These are phyloP conservation scores for Oscheius sp. DNA, from an alignment of 2,888 invertebrate species.

Conservation along the genomic window DNA sequence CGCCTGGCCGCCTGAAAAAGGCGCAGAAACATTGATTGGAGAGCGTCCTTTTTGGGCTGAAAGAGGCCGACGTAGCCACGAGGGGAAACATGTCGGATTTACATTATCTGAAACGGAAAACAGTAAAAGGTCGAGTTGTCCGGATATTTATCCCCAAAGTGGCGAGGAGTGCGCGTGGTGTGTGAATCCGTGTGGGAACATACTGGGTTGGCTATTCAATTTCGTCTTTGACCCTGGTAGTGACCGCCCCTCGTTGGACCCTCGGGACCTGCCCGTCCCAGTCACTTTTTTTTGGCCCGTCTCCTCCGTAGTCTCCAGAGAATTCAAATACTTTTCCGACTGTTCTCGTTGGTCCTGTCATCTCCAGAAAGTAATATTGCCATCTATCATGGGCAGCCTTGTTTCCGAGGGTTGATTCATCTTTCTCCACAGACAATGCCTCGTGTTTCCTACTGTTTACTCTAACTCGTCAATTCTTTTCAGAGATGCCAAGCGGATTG, in stretches of 20 bases:
- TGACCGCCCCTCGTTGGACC: constrained; percentile 8
- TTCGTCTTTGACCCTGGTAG: constrained; percentile 2
- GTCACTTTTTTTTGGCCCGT: not conserved
- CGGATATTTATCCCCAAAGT: not conserved
- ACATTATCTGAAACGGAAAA: no score
- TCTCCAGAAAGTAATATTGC: no score
- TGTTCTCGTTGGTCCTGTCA: no score
- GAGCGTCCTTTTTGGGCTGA: constrained; percentile 17
- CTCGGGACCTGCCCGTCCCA: constrained; percentile 1
- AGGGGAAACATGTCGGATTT: no score
- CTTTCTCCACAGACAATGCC: not conserved
- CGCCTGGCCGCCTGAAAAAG: constrained; percentile 25
- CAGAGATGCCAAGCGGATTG: constrained; percentile 18
- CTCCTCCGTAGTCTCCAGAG: not conserved
- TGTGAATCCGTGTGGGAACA: constrained; percentile 5
- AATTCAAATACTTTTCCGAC: no score
- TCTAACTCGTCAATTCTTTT: not conserved
- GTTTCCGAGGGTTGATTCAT: not conserved
- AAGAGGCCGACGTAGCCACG: no score
- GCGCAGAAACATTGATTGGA: constrained; percentile 27
- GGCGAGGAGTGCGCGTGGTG: not conserved
- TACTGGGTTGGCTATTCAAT: constrained; percentile 18
- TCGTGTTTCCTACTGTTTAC: constrained; percentile 1
- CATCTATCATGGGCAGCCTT: no score
- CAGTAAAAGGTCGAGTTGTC: no score